Base-by-base conservation (phyloP, 2,888 invertebrate genomes). In the Xestia sexstrigata region DNA sequence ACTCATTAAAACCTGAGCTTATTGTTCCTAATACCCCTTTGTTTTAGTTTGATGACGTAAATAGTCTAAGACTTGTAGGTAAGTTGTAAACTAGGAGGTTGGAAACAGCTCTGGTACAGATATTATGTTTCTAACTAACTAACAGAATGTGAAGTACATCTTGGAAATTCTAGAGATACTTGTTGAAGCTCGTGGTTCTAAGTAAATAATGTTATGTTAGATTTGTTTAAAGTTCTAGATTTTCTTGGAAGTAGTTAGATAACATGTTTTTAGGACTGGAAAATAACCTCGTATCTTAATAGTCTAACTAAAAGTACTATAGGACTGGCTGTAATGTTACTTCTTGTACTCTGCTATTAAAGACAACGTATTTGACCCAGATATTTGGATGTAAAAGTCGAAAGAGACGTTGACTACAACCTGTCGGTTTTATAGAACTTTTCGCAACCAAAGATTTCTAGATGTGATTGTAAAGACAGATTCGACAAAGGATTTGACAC, bases 1-100 rank as follows among this genome's bases (percentile, higher is more conserved):
- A 70, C 73, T 87, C 71, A 87, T 87, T 85, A 85, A 81, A 87
- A 77, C 5, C 58, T 47, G 23, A 35, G 20, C 39, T 69, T 73
- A 67, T 75, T 80, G 39, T 75, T 72, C 26, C 4, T 75, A 67
- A 77, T 66, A 66, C 13, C 67, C 82, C 75, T 69, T 88, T 82
- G 71, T 79, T 82, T 78, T 71, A 42, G 26, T 67, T 66, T 70
- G 49, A 58, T 68, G 70, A 62, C 7, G 65, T 70, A 30, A 49
- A 42, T 65, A 47, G 49, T 4, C 35, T 7, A 69, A 35, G 63
- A 71, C 63, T 70, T 74, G 58, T 62, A 63, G 55, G 63, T 81
- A 75, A 82, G 60, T 81, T 81, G 23, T 49, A n/a, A 82, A 80
- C 47, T 52, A 66, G 55, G n/a, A 63, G 35, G 8, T 35, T 45